Conservation (phyloP, 2,113 vertebrate species). For the Mobula birostris region DNA sequence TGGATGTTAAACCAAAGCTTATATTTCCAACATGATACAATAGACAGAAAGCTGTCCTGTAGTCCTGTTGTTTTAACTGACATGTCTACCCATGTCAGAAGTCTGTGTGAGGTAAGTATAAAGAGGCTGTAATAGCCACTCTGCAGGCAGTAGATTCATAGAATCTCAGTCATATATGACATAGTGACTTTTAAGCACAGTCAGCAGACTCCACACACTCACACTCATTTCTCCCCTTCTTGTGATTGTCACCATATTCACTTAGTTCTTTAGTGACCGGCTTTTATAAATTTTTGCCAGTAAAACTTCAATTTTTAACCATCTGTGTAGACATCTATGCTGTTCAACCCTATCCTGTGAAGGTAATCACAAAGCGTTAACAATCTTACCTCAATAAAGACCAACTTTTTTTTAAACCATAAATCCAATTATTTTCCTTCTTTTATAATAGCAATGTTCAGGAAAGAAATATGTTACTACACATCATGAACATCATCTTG, state of each 20-base stretch:
- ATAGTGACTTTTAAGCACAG: neutral
- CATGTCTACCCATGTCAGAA: neutral
- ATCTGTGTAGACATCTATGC: neutral
- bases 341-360: neutral
- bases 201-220: neutral
- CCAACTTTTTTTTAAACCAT: neutral
- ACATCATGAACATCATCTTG: neutral
- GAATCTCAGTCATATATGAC: neutral
- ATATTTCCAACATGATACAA: neutral
- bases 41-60: neutral
- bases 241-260: neutral
- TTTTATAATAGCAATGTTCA: neutral
- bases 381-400: neutral
- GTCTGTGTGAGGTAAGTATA: neutral
- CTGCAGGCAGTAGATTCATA: neutral
- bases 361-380: neutral
- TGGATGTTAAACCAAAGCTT: neutral
- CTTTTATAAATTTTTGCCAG: neutral
- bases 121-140: neutral
- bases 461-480: neutral
- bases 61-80: neutral
- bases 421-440: neutral
- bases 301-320: neutral
- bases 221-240: neutral
- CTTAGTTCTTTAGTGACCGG: neutral